phyloP scores from a whole-genome alignment of 2,888 invertebrate species.

The Autographa gamma region DNA sequence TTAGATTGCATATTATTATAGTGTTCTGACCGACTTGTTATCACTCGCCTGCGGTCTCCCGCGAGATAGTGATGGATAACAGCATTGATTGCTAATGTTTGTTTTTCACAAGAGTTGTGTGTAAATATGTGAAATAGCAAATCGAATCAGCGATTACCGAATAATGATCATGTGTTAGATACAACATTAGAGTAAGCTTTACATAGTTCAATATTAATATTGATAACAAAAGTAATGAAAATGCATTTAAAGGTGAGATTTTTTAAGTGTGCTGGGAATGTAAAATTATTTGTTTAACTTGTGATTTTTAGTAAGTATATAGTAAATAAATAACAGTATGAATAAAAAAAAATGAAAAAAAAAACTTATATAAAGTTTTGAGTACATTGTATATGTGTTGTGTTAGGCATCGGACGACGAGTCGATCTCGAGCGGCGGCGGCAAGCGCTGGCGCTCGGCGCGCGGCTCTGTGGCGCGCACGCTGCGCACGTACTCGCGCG shows the following conservation, averaged over 20 bases:
- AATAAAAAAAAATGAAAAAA: too few species aligned
- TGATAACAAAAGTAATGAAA: neutral
- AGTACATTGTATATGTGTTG: neutral
- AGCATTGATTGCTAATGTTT: conserved; percentile 1
- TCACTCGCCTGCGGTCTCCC: neutral
- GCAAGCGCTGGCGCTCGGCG: conserved; percentile 74
- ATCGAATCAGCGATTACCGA: neutral
- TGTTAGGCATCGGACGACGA: conserved; percentile 81
- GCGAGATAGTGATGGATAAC: conserved; percentile 6
- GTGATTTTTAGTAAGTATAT: too few species aligned
- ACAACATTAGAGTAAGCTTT: neutral
- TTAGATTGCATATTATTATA: neutral
- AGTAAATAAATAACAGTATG: too few species aligned
- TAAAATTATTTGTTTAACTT: too few species aligned
- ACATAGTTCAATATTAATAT: neutral
- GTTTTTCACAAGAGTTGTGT: neutral
- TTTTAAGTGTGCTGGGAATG: neutral
- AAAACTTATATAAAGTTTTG: too few species aligned
- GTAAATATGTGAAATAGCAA: neutral
- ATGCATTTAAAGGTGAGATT: neutral
- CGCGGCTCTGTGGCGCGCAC: conserved; percentile 88
- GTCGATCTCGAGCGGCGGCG: conserved; percentile 75
- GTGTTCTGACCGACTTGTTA: neutral
- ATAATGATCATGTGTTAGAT: neutral
- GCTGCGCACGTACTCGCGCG: conserved; percentile 50